Evolutionary conservation across 2,113 vertebrate genomes (phyloP).

Genomic region (Cryptomyrus ogoouensis): DNA sequence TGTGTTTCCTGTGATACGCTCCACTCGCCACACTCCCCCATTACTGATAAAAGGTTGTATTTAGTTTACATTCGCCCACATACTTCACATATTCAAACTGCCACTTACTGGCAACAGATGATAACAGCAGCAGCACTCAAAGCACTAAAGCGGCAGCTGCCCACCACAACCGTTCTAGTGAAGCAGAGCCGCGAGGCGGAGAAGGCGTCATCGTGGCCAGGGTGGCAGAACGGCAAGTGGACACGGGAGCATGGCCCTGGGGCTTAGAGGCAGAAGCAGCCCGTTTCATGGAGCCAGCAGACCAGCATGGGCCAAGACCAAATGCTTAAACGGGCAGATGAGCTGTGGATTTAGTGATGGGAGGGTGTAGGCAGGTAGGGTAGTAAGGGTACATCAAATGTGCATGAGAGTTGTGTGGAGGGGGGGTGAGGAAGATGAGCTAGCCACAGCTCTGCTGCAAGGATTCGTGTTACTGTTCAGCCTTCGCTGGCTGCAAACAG

Average conservation of each 20-base stretch:
- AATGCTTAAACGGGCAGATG: neutral
- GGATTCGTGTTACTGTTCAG: neutral
- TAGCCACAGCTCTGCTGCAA: neutral
- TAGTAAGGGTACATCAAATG: neutral
- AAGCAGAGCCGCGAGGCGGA: neutral
- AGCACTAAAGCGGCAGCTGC: neutral
- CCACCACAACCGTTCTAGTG: neutral
- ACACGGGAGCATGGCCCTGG: neutral
- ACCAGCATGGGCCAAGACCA: neutral
- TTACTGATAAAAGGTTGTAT: neutral
- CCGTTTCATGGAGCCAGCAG: neutral
- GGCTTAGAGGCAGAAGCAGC: neutral
- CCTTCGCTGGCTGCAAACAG: neutral
- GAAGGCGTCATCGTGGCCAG: neutral
- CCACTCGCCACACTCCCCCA: neutral
- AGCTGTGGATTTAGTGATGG: neutral
- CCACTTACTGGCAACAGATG: constrained; percentile 5
- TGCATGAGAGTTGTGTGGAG: neutral
- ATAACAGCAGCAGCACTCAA: neutral
- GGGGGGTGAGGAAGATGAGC: neutral
- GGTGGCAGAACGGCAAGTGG: neutral
- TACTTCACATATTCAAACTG: neutral
- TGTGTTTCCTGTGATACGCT: neutral
- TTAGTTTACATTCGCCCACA: constrained; percentile 3
- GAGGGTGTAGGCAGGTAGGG: neutral